Evolutionary conservation across 1,140 invertebrate species (phyloP), one percentile per base, ranked within the genome.

Genomic region (Hermetia illucens): DNA sequence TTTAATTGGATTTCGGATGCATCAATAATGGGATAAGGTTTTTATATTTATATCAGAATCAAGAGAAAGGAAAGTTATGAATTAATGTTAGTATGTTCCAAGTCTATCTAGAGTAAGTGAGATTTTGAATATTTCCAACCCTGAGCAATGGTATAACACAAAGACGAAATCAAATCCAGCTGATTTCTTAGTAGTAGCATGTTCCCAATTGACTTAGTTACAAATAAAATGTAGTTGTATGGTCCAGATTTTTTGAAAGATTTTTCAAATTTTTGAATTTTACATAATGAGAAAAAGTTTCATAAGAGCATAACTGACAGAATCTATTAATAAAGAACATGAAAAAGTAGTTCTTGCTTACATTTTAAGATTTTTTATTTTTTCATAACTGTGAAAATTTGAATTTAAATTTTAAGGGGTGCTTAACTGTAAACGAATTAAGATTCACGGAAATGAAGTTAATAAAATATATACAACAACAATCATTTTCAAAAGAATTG

Each of bases 101-200:
- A 66, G 44, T 47, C 52, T 29, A 46, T 56, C 6, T 25, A 25
- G 24, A 25, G n/a, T 25, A 8, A 8, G n/a, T 25, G 24, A 25
- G n/a, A 25, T 25, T n/a, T n/a, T 8, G n/a, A 25, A 25, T n/a
- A 8, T 25, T 6, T 25, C 6, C 6, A n/a, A 25, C 6, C 24
- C 24, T 25, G 24, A 25, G n/a, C 22, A 38, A 10, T 64, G 62
- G 57, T 40, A 40, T 32, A 45, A 62, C 25, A 50, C 62, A 1
- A 21, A 42, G 10, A 47, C 46, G 2, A 36, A 44, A 1, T 36
- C 46, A 5, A 65, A 66, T 38, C 62, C 62, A 2, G 61, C 61
- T 0, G 63, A 67, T 46, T 41, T 59, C 13, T 60, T 35, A 64
- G 63, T 1, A 39, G 65, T 16, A 62, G 65, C 12, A 18, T 50